Conservation (phyloP, 30 jellyfish, hydroid and myxozoan genomes). For the Rhopilema esculentum region DNA sequence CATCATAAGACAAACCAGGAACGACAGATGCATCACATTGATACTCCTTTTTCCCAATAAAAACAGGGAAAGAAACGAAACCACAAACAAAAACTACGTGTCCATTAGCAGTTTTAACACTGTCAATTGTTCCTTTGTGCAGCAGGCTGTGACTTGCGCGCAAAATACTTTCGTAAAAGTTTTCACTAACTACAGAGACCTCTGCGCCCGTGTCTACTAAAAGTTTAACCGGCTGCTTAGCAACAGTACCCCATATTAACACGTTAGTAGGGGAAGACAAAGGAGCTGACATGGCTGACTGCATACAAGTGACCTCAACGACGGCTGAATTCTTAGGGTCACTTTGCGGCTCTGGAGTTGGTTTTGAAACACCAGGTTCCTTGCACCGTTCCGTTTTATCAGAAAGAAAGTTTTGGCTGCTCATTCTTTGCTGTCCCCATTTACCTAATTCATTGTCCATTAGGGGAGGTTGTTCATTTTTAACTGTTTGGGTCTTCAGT, state of each 20-base stretch:
- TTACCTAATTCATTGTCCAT: background rate
- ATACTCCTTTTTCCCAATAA: background rate
- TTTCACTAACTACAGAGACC: background rate
- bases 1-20: slow-evolving; percentile 14
- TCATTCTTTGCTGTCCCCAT: background rate
- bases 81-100: background rate
- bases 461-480: background rate
- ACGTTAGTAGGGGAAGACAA: background rate
- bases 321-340: background rate
- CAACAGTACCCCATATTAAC: slow-evolving; percentile 8
- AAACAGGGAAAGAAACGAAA: background rate
- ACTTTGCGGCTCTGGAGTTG: background rate
- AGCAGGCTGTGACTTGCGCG: background rate
- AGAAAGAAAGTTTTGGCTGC: background rate
- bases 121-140: background rate
- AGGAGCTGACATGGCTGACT: background rate
- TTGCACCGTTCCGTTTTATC: background rate
- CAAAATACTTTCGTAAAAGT: background rate
- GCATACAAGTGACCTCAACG: background rate
- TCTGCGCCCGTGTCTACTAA: slow-evolving; percentile 15
- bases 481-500: slow-evolving; percentile 24
- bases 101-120: slow-evolving; percentile 8
- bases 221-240: slow-evolving; percentile 1
- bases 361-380: background rate
- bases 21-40: slow-evolving; percentile 12